Conservation (phyloP, 2,113 vertebrate species). For the Plecotus auritus region DNA sequence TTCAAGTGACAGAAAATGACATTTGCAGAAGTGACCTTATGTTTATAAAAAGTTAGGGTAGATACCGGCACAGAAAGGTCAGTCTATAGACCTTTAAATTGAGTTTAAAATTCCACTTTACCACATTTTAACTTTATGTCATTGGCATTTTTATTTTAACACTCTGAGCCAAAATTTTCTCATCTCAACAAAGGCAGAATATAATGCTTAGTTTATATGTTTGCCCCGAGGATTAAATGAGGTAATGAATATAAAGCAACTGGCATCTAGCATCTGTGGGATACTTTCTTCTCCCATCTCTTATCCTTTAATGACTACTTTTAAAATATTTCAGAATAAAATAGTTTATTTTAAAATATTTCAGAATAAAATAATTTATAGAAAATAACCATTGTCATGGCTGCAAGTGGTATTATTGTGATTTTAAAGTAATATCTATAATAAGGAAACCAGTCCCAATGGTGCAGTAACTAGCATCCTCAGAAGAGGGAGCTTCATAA, state of each 20-base stretch:
- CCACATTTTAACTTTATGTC: background rate
- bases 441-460: constrained; percentile 36
- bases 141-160: background rate
- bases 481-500: background rate
- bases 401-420: background rate
- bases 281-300: background rate
- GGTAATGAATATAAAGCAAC: background rate
- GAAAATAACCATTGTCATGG: background rate
- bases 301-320: background rate
- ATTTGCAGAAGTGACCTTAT: background rate
- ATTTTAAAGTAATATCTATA: constrained; percentile 54
- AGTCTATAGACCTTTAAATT: background rate
- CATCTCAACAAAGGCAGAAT: background rate
- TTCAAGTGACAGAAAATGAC: background rate
- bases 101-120: background rate
- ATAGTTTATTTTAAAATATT: background rate
- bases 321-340: background rate
- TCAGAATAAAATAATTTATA: background rate
- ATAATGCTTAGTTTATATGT: background rate
- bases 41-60: background rate
- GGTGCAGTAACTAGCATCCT: background rate
- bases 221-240: background rate
- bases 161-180: background rate
- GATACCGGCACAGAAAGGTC: background rate
- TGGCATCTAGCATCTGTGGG: background rate